Conservation (phyloP, 2,113 vertebrate genomes). For the Ovibos moschatus region DNA sequence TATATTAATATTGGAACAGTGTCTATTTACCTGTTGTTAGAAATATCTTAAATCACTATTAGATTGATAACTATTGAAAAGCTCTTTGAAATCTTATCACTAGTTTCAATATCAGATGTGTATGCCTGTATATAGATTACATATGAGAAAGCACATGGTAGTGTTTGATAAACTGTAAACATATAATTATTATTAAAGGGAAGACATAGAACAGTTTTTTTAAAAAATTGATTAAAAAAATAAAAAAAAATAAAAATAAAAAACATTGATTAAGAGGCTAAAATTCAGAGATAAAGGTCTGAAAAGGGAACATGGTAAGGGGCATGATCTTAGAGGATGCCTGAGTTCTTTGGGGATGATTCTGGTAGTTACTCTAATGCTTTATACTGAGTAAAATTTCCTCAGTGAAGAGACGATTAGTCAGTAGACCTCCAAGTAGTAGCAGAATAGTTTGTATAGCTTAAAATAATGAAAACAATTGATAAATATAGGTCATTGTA, state of each 20-base stretch:
- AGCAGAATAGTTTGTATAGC: neutral
- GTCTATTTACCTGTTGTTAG: neutral
- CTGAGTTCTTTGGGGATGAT: neutral
- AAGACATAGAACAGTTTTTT: neutral
- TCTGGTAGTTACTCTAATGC: neutral
- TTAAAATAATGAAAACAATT: constrained; percentile 14
- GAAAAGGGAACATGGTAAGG: neutral
- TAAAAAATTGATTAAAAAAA: neutral
- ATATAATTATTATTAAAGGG: neutral
- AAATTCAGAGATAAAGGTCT: neutral
- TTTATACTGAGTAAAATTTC: neutral
- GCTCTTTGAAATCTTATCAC: neutral
- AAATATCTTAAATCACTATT: neutral
- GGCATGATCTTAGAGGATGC: neutral
- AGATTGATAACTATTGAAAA: neutral
- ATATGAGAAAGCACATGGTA: neutral
- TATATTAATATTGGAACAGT: neutral
- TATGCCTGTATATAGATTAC: neutral
- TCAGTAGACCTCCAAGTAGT: neutral
- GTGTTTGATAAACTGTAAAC: neutral
- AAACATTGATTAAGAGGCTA: neutral
- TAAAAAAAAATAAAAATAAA: no score
- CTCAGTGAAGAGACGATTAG: neutral
- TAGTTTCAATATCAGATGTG: neutral
- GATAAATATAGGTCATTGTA: neutral